phyloP scores from a whole-genome alignment of 2,113 vertebrate genomes.

The Pomatorhinus ruficollis region DNA sequence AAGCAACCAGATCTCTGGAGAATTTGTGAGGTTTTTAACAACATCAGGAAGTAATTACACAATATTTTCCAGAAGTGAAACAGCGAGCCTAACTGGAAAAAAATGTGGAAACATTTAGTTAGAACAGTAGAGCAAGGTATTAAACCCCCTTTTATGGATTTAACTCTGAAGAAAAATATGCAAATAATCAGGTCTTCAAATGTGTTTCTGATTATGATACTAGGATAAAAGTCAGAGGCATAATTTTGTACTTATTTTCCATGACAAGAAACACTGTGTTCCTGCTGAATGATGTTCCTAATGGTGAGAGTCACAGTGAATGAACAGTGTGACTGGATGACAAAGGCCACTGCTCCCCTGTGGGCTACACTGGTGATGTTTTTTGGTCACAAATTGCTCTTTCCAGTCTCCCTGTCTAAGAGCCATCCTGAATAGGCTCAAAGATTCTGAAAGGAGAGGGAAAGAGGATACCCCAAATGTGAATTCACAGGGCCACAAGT shows the following conservation, averaged over 20 bases:
- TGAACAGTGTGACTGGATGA: neutral
- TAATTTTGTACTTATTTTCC: conserved; percentile 47
- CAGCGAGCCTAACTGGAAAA: conserved; percentile 79
- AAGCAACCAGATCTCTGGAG: conserved; percentile 59
- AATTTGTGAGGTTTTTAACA: conserved; percentile 66
- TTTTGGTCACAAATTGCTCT: neutral
- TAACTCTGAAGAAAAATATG: conserved; percentile 79
- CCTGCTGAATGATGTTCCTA: conserved; percentile 16
- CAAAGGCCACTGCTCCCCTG: neutral
- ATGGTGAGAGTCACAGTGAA: neutral
- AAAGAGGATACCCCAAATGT: neutral
- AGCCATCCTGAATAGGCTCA: neutral
- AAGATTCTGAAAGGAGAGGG: neutral
- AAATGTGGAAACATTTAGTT: conserved; percentile 84
- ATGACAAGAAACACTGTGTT: conserved; percentile 53
- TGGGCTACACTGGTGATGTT: neutral
- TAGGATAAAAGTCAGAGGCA: conserved; percentile 73
- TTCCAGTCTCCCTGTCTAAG: neutral
- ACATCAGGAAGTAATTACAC: conserved; percentile 80
- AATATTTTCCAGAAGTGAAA: conserved; percentile 83
- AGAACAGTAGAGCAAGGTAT: conserved; percentile 82
- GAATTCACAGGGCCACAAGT: neutral
- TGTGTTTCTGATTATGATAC: conserved; percentile 75
- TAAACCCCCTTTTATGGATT: conserved; percentile 79
- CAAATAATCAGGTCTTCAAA: conserved; percentile 78